Evolutionary conservation across 2,888 invertebrate species (phyloP).

Genomic region (Leucania comma): DNA sequence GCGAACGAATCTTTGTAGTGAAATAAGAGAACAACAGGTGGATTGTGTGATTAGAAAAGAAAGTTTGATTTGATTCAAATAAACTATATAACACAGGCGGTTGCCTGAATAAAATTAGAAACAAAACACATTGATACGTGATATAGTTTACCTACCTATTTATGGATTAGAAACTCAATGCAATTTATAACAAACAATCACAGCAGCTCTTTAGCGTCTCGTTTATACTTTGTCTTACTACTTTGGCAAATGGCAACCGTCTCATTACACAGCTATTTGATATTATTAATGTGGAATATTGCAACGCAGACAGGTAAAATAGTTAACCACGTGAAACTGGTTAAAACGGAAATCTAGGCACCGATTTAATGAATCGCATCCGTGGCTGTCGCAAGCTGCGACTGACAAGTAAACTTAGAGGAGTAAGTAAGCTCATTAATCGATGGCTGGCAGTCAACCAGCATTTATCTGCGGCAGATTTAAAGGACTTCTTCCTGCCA

Average conservation of each 20-base stretch:
- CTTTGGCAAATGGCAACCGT: conserved; percentile 43
- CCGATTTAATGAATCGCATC: conserved; percentile 86
- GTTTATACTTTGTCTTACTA: conserved; percentile 42
- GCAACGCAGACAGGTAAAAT: conserved; percentile 68
- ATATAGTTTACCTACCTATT: not conserved
- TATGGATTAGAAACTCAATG: conserved; percentile 35
- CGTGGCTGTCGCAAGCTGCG: conserved; percentile 77
- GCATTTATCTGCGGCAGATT: conserved; percentile 61
- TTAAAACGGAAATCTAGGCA: conserved; percentile 87
- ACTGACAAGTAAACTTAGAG: conserved; percentile 70
- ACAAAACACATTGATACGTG: not conserved
- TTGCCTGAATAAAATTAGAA: conserved; percentile 2
- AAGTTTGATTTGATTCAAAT: conserved; percentile 10
- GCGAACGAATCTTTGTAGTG: not conserved
- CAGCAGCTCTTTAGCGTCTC: conserved; percentile 40
- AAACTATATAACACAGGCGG: not conserved
- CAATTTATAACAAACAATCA: conserved; percentile 52
- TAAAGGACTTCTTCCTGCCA: conserved; percentile 62
- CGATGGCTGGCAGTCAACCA: conserved; percentile 61
- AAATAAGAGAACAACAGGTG: conserved; percentile 8
- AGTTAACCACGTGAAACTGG: conserved; percentile 78
- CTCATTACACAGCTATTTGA: conserved; percentile 47
- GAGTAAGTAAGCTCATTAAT: conserved; percentile 73
- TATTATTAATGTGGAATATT: conserved; percentile 62
- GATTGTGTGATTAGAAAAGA: not conserved